phyloP scores from a whole-genome alignment of 2,888 invertebrate genomes.

The Chrysomela aeneicollis region DNA sequence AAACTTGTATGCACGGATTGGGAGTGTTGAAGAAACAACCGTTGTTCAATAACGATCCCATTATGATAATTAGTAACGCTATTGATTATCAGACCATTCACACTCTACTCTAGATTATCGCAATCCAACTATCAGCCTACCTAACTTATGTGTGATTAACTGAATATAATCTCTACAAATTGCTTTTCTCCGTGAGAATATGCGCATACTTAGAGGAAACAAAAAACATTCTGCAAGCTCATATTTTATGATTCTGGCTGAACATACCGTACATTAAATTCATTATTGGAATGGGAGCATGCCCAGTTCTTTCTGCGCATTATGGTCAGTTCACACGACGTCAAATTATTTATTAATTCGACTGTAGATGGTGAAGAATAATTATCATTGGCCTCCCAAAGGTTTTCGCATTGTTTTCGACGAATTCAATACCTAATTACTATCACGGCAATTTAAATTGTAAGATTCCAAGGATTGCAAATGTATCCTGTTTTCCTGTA shows the following conservation, averaged over 20 bases:
- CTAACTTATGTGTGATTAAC: neutral
- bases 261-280: constrained; percentile 16
- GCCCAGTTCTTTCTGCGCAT: constrained; percentile 12
- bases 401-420: constrained; percentile 4
- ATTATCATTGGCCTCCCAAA: constrained; percentile 6
- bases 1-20: too few species aligned
- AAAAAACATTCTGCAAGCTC: neutral
- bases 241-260: neutral
- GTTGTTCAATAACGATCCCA: neutral
- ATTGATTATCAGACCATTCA: neutral
- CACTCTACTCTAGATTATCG: neutral
- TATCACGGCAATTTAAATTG: neutral
- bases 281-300: constrained; percentile 13
- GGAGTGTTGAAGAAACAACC: neutral
- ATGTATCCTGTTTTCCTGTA: neutral
- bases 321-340: constrained; percentile 2
- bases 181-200: neutral
- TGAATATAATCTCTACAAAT: neutral
- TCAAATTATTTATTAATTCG: constrained; percentile 22
- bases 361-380: constrained; percentile 10
- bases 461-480: neutral
- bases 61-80: neutral
- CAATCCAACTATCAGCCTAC: neutral
- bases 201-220: too few species aligned
- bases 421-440: neutral